Evolutionary conservation across 2,888 invertebrate genomes (phyloP).

Genomic region (Polia nebulosa): DNA sequence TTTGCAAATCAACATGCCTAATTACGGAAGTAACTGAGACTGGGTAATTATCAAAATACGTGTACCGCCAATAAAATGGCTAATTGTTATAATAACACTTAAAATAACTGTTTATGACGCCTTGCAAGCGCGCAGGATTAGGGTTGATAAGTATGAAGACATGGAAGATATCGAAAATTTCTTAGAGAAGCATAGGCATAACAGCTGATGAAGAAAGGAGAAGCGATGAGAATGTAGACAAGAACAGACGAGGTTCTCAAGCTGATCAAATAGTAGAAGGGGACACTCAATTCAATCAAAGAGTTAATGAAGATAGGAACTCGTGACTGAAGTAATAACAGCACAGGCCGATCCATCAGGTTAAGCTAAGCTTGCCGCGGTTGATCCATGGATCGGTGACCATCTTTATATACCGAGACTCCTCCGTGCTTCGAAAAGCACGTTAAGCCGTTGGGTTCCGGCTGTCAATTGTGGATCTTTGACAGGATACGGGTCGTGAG

Average conservation of each 20-base stretch:
- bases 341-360: too few species aligned
- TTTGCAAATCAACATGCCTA: slow-evolving; percentile 22
- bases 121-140: slow-evolving; percentile 34
- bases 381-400: too few species aligned
- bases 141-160: slow-evolving; percentile 48
- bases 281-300: not conserved
- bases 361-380: too few species aligned
- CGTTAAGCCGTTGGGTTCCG: too few species aligned
- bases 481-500: too few species aligned
- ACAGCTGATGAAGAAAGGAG: not conserved
- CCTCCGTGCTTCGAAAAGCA: too few species aligned
- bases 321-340: too few species aligned
- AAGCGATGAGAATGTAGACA: not conserved
- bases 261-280: not conserved
- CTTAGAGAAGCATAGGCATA: not conserved
- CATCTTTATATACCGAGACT: too few species aligned
- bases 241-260: not conserved
- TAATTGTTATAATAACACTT: slow-evolving; percentile 71
- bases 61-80: slow-evolving; percentile 47
- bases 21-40: slow-evolving; percentile 29
- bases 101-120: slow-evolving; percentile 70
- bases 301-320: not conserved
- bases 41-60: slow-evolving; percentile 53
- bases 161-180: too few species aligned
- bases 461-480: too few species aligned